These are phyloP conservation scores for Orchesella cincta DNA, from an alignment of 1,140 invertebrate species.

Conservation along the genomic window DNA sequence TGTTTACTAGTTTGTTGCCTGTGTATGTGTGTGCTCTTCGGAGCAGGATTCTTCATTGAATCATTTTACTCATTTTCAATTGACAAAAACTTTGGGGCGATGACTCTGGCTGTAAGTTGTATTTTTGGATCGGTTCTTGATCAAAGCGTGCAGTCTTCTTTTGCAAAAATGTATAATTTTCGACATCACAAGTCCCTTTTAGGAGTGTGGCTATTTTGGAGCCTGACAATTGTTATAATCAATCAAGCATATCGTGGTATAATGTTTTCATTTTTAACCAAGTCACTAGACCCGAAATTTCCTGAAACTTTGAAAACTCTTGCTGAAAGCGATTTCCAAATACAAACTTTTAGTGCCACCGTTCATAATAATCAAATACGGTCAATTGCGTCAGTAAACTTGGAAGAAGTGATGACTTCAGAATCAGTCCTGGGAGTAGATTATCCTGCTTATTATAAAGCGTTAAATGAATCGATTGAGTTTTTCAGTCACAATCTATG, in stretches of 20 bases:
- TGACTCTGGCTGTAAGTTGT: not conserved
- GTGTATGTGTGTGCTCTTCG: not conserved
- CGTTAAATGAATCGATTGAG: not conserved
- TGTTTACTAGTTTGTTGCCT: not conserved
- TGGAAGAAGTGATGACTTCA: not conserved
- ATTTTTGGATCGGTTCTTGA: not conserved
- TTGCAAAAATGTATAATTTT: not conserved
- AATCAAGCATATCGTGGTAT: not conserved
- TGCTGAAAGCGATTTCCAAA: not conserved
- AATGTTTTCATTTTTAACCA: not conserved
- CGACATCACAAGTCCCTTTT: not conserved
- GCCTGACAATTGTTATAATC: not conserved
- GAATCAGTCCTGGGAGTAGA: not conserved
- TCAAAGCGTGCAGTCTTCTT: not conserved
- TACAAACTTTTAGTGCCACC: not conserved
- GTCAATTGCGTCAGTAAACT: not conserved
- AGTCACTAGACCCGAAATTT: not conserved
- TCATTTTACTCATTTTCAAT: too few relatives aligned
- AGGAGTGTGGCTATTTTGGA: not conserved
- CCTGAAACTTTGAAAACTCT: not conserved
- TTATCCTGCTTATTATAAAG: not conserved
- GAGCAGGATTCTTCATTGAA: not conserved
- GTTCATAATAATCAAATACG: not conserved
- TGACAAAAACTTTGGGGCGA: not conserved
- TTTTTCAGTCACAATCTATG: not conserved